A percentile compares a stretch with the other conserved stretches of the same genome.
Conservation (phyloP, 2,113 vertebrate genomes). For the Pteropus alecto region DNA sequence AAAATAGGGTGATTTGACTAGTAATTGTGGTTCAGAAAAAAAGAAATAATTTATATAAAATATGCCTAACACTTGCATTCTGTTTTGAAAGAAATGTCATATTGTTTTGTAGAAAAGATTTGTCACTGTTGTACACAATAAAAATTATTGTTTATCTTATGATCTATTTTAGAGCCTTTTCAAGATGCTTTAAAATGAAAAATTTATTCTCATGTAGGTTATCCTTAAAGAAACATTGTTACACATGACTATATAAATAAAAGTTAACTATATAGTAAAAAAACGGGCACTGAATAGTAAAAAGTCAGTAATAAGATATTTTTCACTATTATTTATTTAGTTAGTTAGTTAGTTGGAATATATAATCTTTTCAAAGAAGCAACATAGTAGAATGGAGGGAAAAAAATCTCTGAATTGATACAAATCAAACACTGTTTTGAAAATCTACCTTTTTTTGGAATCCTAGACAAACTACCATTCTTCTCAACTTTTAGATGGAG, state of each 20-base stretch:
- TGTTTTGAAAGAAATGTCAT: slow-evolving; percentile 4
- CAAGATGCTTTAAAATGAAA: slow-evolving; percentile 34
- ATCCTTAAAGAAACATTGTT: neutral
- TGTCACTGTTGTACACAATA: neutral
- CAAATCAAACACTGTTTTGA: neutral
- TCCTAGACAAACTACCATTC: neutral
- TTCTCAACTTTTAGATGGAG: neutral
- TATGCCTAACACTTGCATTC: neutral
- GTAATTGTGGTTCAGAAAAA: neutral
- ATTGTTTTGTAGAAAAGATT: slow-evolving; percentile 26
- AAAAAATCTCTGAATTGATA: neutral
- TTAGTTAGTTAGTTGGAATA: neutral
- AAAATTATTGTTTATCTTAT: slow-evolving; percentile 32
- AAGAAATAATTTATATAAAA: neutral
- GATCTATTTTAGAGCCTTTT: slow-evolving; percentile 9
- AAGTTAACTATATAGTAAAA: slow-evolving; percentile 41
- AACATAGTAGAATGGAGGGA: neutral
- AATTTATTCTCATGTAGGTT: neutral
- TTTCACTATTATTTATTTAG: neutral
- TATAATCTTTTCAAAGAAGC: neutral
- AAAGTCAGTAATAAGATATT: slow-evolving; percentile 38
- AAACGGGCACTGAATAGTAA: slow-evolving; percentile 26
- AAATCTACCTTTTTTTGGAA: neutral
- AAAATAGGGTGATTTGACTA: neutral
- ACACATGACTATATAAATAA: slow-evolving; percentile 51